phyloP scores from a whole-genome alignment of 2,797 vertebrate species.

The Crypturellus tataupa region DNA sequence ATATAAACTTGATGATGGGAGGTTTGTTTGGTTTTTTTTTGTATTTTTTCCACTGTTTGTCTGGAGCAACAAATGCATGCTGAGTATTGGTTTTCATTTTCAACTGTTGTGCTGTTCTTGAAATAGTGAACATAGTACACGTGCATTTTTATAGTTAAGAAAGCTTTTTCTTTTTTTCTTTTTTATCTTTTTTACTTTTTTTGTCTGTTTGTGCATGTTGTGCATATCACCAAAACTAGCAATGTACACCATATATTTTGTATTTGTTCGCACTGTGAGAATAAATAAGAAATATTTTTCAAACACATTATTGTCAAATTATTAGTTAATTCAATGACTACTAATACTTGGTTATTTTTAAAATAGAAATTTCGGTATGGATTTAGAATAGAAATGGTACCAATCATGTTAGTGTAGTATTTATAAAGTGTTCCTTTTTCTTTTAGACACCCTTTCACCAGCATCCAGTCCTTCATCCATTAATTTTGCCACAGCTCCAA shows the following conservation, averaged over 20 bases:
- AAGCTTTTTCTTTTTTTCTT: background rate
- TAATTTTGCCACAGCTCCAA: constrained; percentile 77
- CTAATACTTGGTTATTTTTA: background rate
- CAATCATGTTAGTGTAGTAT: background rate
- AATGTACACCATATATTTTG: background rate
- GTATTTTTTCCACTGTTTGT: background rate
- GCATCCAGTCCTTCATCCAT: constrained; percentile 94
- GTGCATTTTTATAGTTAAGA: background rate
- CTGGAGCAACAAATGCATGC: background rate
- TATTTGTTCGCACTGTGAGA: background rate
- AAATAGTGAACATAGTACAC: background rate
- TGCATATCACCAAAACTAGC: background rate
- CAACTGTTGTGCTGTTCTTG: background rate
- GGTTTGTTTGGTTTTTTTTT: background rate
- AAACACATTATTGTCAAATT: background rate
- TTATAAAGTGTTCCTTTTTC: constrained; percentile 32
- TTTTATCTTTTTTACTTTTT: too few relatives aligned
- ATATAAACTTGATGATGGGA: background rate
- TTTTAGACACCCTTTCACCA: constrained; percentile 91
- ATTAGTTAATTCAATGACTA: background rate
- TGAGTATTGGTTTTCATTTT: background rate
- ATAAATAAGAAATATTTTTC: background rate
- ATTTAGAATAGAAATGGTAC: background rate
- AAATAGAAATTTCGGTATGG: background rate
- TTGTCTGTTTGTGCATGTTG: background rate